These are phyloP conservation scores for Drosophila macrospina DNA, from an alignment of 2,888 invertebrate species.

Conservation along the genomic window DNA sequence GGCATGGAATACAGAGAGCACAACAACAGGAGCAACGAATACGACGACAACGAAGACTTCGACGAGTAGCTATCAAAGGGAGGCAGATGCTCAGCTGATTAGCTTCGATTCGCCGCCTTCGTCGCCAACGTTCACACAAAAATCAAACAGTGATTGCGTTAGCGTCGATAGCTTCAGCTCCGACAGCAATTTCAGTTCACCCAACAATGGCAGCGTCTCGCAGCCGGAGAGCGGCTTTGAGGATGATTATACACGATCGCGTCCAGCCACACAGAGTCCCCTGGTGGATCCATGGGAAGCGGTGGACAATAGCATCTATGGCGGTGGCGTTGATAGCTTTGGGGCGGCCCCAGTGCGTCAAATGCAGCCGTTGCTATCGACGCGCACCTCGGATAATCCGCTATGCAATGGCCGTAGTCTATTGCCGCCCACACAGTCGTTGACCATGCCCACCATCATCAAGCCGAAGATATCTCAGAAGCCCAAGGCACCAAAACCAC, in stretches of 20 bases:
- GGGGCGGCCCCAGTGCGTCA: constrained; percentile 83
- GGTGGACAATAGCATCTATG: constrained; percentile 70
- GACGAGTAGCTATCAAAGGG: constrained; percentile 40
- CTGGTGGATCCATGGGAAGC: constrained; percentile 85
- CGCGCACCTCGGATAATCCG: constrained; percentile 86
- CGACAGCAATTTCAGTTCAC: constrained; percentile 88
- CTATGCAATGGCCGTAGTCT: constrained; percentile 86
- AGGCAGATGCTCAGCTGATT: constrained; percentile 87
- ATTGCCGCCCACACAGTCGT: constrained; percentile 84
- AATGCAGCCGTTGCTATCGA: constrained; percentile 49
- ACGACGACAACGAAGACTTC: constrained; percentile 17
- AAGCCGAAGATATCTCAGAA: constrained; percentile 85
- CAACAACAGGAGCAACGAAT: constrained; percentile 17
- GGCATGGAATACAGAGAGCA: constrained; percentile 73
- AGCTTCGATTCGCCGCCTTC: constrained; percentile 91
- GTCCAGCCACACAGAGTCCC: constrained; percentile 85
- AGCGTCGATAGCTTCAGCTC: constrained; percentile 92
- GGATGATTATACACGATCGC: constrained; percentile 89
- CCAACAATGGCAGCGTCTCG: constrained; percentile 88
- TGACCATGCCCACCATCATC: constrained; percentile 91
- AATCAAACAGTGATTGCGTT: constrained; percentile 91
- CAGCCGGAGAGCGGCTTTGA: constrained; percentile 93
- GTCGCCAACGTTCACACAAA: constrained; percentile 90
- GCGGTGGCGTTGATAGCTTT: constrained; percentile 77
- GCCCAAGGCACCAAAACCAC: constrained; percentile 83